Percentiles rank a stretch among this genome's conserved stretches.
Evolutionary conservation across 2,113 vertebrate species (phyloP).

Genomic region (Tenrec ecaudatus): DNA sequence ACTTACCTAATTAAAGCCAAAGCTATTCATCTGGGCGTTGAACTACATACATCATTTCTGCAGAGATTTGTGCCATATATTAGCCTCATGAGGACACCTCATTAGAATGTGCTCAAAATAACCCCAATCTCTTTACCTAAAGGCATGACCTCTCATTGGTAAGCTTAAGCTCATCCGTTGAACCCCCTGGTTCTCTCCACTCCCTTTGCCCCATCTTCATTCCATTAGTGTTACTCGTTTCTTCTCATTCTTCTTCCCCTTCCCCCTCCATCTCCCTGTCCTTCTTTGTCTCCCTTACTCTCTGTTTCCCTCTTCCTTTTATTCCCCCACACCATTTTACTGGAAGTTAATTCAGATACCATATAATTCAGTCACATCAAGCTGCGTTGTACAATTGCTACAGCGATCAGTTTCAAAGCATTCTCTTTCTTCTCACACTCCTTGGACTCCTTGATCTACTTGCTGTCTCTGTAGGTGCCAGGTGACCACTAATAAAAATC

Average conservation of each 20-base stretch:
- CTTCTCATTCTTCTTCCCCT: not conserved
- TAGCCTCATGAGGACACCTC: not conserved
- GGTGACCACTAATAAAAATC: no score
- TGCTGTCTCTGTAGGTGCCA: no score
- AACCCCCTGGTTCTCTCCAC: not conserved
- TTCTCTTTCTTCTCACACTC: no score
- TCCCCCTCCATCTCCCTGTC: not conserved
- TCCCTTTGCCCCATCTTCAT: not conserved
- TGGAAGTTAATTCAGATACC: no score
- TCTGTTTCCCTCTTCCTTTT: not conserved
- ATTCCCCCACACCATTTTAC: not conserved
- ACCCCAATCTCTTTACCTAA: not conserved
- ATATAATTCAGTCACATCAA: no score
- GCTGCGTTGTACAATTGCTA: no score
- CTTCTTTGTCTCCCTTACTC: not conserved
- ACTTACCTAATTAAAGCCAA: slow-evolving; percentile 19
- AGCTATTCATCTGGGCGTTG: not conserved
- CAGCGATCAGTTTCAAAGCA: no score
- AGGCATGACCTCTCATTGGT: not conserved
- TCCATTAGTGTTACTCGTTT: not conserved
- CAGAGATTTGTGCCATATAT: not conserved
- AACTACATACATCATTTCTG: not conserved
- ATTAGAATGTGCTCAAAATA: not conserved
- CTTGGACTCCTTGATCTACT: no score
- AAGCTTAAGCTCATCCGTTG: not conserved